Evolutionary conservation across 2,888 invertebrate genomes (phyloP).

Genomic region (Sphinx pinastri): DNA sequence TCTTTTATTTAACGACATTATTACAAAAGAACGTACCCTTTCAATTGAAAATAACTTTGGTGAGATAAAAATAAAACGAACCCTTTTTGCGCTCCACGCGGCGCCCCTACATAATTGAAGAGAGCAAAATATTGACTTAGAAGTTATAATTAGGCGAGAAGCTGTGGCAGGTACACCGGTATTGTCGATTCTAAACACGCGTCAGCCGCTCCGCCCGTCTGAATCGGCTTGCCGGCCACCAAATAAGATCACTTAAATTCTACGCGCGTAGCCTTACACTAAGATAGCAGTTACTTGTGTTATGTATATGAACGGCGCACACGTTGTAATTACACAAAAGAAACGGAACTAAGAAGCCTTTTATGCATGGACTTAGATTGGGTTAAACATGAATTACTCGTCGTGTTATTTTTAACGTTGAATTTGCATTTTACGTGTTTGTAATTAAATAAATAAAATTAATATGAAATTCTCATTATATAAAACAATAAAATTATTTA

Average conservation of each 20-base stretch:
- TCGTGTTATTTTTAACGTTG: constrained; percentile 31
- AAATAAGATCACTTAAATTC: constrained; percentile 83
- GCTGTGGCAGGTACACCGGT: constrained; percentile 62
- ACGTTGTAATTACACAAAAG: constrained; percentile 78
- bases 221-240: constrained; percentile 67
- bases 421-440: neutral
- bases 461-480: too few species aligned
- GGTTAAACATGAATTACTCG: constrained; percentile 35
- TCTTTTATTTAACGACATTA: neutral
- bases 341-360: constrained; percentile 65
- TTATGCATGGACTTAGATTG: constrained; percentile 50
- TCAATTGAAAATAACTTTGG: neutral
- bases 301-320: constrained; percentile 68
- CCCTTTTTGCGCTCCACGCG: neutral
- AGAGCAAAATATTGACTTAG: constrained; percentile 56
- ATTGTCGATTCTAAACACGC: constrained; percentile 74
- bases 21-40: neutral
- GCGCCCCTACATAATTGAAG: constrained; percentile 47
- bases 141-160: constrained; percentile 71
- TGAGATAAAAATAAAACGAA: neutral
- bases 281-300: constrained; percentile 72
- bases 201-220: constrained; percentile 58
- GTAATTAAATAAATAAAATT: too few species aligned
- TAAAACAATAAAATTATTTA: too few species aligned
- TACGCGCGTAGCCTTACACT: constrained; percentile 68